These are phyloP conservation scores for Zele albiditarsus DNA, from an alignment of 2,888 invertebrate genomes.

Conservation along the genomic window DNA sequence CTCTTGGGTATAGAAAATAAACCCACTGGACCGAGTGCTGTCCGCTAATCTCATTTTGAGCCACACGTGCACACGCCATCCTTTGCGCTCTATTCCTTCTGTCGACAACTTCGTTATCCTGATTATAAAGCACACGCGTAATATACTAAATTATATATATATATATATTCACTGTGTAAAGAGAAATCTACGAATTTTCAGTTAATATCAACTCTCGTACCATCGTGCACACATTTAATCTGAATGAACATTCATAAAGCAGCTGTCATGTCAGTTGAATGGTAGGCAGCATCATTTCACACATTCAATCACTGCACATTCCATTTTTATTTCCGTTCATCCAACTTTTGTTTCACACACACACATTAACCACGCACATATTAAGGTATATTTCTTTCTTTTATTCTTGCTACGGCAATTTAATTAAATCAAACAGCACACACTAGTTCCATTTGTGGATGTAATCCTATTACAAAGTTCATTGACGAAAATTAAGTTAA, in stretches of 20 bases:
- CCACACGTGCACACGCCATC: background rate
- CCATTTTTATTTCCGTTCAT: background rate
- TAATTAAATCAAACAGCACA: slow-evolving; percentile 6
- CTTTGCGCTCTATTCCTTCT: background rate
- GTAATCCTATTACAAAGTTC: slow-evolving; percentile 9
- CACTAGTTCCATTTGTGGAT: background rate
- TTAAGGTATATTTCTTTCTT: background rate
- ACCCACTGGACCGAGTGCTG: background rate
- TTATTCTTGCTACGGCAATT: background rate
- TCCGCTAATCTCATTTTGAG: slow-evolving; percentile 14
- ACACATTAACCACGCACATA: background rate
- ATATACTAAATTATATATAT: background rate
- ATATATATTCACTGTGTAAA: background rate
- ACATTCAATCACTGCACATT: no score
- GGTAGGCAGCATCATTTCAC: no score
- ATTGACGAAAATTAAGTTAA: slow-evolving; percentile 8
- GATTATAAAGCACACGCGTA: background rate
- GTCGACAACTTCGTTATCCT: slow-evolving; percentile 11
- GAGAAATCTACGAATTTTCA: background rate
- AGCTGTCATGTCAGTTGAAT: no score
- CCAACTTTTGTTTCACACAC: background rate
- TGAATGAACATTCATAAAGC: no score
- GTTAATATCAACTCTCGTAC: background rate
- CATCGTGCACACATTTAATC: no score
- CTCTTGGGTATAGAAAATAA: background rate